Conservation (phyloP, 2,888 invertebrate genomes). For the Sphaerophoria rueppellii region DNA sequence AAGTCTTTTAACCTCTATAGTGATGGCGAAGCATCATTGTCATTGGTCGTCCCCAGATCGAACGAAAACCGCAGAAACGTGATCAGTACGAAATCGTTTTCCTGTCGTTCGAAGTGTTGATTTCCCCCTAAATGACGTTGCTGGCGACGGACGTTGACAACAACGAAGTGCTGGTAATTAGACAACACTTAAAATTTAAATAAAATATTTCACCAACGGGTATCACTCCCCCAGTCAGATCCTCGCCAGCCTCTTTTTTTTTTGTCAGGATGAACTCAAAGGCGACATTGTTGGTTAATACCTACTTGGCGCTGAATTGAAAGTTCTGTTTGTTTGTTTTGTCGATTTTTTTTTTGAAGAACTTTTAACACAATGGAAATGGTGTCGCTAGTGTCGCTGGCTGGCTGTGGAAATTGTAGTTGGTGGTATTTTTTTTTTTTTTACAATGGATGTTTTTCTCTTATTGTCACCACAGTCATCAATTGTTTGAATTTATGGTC, state of each 20-base stretch:
- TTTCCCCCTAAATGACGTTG: conserved; percentile 39
- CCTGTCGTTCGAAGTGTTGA: conserved; percentile 66
- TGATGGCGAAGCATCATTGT: conserved; percentile 42
- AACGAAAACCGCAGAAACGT: conserved; percentile 64
- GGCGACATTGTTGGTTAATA: conserved; percentile 54
- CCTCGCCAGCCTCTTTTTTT: neutral
- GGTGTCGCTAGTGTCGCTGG: conserved; percentile 41
- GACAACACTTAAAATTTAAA: conserved; percentile 69
- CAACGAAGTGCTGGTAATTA: conserved; percentile 68
- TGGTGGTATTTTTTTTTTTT: conserved; percentile 56
- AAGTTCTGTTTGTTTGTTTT: neutral
- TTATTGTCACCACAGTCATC: conserved; percentile 73
- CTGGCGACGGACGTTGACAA: conserved; percentile 14
- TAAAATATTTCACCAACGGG: conserved; percentile 68
- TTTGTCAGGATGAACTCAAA: conserved; percentile 49
- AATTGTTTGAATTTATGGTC: conserved; percentile 75
- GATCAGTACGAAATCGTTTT: conserved; percentile 66
- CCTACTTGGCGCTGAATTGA: conserved; percentile 42
- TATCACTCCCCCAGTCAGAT: conserved; percentile 31
- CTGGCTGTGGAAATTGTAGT: neutral
- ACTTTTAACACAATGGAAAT: conserved; percentile 51
- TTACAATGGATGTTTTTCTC: conserved; percentile 39
- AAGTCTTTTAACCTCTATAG: conserved; percentile 68
- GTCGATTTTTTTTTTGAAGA: neutral
- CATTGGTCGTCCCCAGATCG: conserved; percentile 51